Evolutionary conservation across 2,797 vertebrate species (phyloP).

Genomic region (Parauchenoglanis punctatus): DNA sequence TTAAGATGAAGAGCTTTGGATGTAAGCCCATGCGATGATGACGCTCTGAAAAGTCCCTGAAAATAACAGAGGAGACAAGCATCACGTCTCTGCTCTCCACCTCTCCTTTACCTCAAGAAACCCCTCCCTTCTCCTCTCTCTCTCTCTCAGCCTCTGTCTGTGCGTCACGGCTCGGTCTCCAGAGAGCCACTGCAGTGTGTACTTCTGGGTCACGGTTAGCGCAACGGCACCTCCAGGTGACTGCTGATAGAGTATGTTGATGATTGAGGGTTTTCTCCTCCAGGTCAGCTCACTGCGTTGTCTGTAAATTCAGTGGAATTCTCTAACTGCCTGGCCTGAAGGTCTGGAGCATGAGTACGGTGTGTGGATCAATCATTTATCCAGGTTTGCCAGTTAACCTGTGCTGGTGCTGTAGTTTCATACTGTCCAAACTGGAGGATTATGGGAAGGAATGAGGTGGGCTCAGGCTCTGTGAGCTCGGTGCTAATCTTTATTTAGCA

Average conservation of each 20-base stretch:
- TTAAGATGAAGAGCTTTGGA: neutral
- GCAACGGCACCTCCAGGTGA: slow-evolving; percentile 17
- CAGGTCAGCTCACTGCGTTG: neutral
- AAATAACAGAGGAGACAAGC: slow-evolving; percentile 8
- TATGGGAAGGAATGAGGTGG: slow-evolving; percentile 49
- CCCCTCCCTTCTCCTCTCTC: neutral
- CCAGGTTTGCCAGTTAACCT: slow-evolving; percentile 39
- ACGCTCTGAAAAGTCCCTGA: slow-evolving; percentile 16
- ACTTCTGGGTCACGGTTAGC: slow-evolving; percentile 34
- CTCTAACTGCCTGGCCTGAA: slow-evolving; percentile 9
- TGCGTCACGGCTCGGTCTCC: slow-evolving; percentile 33
- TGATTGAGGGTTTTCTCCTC: slow-evolving; percentile 11
- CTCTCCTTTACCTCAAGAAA: slow-evolving; percentile 38
- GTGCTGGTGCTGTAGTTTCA: slow-evolving; percentile 3
- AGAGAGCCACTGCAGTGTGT: slow-evolving; percentile 30
- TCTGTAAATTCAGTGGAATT: neutral
- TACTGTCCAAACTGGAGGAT: slow-evolving; percentile 43
- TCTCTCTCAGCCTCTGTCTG: neutral
- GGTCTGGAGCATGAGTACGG: slow-evolving; percentile 1
- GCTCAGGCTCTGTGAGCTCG: slow-evolving; percentile 45
- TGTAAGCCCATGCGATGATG: neutral
- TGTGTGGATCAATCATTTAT: slow-evolving; percentile 2
- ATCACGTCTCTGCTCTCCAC: slow-evolving; percentile 13
- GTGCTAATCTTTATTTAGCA: slow-evolving; percentile 81
- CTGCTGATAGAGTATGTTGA: slow-evolving; percentile 13